Evolutionary conservation across 64 coral and sea anemone species (phyloP).

Genomic region (Dendronephthya gigantea): DNA sequence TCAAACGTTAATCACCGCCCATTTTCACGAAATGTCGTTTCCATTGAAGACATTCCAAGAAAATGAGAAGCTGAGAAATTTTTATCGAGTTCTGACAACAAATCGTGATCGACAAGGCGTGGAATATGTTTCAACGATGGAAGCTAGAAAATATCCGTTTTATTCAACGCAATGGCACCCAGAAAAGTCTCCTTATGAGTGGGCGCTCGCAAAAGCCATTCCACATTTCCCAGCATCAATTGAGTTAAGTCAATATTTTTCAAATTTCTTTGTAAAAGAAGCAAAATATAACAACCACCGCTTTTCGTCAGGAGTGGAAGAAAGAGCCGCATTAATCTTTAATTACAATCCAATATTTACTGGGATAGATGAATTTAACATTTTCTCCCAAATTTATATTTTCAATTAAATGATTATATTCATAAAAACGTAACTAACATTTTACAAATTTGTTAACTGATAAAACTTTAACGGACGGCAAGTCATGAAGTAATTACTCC

Average conservation of each 20-base stretch:
- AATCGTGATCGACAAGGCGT: constrained; percentile 19
- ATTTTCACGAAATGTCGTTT: constrained; percentile 32
- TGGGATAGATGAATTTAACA: neutral
- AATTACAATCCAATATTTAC: constrained; percentile 31
- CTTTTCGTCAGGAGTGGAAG: constrained; percentile 22
- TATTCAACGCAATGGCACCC: constrained; percentile 48
- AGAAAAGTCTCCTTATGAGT: constrained; percentile 45
- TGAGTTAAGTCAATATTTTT: constrained; percentile 27
- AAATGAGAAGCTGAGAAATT: neutral
- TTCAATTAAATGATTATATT: neutral
- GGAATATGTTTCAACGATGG: constrained; percentile 42
- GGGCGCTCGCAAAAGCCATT: constrained; percentile 22
- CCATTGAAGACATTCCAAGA: neutral
- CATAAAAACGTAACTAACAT: too few relatives aligned
- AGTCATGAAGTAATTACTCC: too few relatives aligned
- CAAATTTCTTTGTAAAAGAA: constrained; percentile 34
- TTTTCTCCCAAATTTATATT: neutral
- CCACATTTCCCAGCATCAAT: constrained; percentile 16
- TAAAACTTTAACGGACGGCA: too few relatives aligned
- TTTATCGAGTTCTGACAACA: constrained; percentile 30
- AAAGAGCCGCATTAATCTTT: constrained; percentile 31
- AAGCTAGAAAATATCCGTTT: constrained; percentile 43
- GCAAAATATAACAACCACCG: constrained; percentile 24
- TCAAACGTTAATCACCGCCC: constrained; percentile 17
- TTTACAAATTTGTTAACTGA: too few relatives aligned